Conservation (phyloP, 2,113 vertebrate genomes). For the Octodon degus region DNA sequence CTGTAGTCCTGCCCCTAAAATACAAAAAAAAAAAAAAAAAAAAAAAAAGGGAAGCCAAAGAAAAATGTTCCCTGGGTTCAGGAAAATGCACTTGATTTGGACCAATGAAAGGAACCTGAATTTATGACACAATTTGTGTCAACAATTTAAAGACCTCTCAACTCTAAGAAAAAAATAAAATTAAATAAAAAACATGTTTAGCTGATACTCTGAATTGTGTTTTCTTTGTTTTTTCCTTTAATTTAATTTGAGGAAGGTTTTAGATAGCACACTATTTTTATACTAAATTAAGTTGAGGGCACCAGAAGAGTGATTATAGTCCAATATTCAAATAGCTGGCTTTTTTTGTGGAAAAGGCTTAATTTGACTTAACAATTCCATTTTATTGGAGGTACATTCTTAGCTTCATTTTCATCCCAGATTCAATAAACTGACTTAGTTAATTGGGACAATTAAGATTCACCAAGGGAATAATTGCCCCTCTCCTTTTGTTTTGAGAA, state of each 20-base stretch:
- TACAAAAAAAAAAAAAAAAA: too few relatives aligned
- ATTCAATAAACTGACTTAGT: conserved; percentile 75
- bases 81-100: not conserved
- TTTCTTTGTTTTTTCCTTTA: conserved; percentile 17
- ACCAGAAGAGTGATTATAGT: conserved; percentile 25
- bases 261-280: conserved; percentile 17
- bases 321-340: conserved; percentile 42
- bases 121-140: not conserved
- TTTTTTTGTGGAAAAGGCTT: conserved; percentile 34
- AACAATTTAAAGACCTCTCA: not conserved
- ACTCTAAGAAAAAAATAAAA: not conserved
- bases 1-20: too few relatives aligned
- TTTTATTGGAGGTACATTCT: conserved; percentile 64
- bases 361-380: conserved; percentile 71
- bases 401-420: conserved; percentile 74
- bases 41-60: not conserved
- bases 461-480: conserved; percentile 78
- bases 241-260: conserved; percentile 36
- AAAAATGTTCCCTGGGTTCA: not conserved
- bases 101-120: not conserved
- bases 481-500: conserved; percentile 73
- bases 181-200: not conserved
- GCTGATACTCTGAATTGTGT: not conserved
- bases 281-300: conserved; percentile 2
- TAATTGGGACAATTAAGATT: conserved; percentile 81